phyloP scores from a whole-genome alignment of 2,888 invertebrate genomes.

The Priapulus caudatus region DNA sequence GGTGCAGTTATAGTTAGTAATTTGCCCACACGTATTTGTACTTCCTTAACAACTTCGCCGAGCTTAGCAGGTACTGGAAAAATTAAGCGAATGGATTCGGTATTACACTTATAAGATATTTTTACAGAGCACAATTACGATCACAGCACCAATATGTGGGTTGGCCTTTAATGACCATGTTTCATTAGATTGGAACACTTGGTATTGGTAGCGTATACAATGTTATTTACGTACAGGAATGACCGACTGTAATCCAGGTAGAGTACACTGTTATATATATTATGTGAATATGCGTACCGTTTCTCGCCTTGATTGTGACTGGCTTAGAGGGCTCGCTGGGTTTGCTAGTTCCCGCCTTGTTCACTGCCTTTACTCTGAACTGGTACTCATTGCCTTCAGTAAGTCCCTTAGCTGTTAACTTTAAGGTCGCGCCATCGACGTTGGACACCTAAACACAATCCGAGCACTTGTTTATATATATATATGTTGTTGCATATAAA shows the following conservation, averaged over 20 bases:
- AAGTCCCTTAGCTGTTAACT: slow-evolving; percentile 36
- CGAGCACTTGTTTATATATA: no score
- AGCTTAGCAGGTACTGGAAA: neutral
- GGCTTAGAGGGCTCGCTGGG: slow-evolving; percentile 32
- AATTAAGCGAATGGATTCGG: no score
- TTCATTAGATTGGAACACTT: no score
- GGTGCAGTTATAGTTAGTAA: slow-evolving; percentile 4
- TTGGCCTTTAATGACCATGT: no score
- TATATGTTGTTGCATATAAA: no score
- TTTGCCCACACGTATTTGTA: neutral
- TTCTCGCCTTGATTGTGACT: slow-evolving; percentile 30
- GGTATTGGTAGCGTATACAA: no score
- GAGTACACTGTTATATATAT: neutral
- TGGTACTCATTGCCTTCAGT: slow-evolving; percentile 35
- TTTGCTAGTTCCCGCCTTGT: slow-evolving; percentile 33
- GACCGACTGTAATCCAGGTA: no score
- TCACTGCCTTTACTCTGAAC: slow-evolving; percentile 33
- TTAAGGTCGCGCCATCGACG: slow-evolving; percentile 10
- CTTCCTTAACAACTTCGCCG: slow-evolving; percentile 2
- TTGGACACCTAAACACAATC: no score
- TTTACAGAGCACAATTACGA: no score
- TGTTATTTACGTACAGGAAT: no score
- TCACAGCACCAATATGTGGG: no score
- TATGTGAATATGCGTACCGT: slow-evolving; percentile 21
- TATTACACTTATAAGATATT: no score